Evolutionary conservation across 2,888 invertebrate species (phyloP), one percentile per base, ranked within the genome.

Genomic region (Eilema caniola): DNA sequence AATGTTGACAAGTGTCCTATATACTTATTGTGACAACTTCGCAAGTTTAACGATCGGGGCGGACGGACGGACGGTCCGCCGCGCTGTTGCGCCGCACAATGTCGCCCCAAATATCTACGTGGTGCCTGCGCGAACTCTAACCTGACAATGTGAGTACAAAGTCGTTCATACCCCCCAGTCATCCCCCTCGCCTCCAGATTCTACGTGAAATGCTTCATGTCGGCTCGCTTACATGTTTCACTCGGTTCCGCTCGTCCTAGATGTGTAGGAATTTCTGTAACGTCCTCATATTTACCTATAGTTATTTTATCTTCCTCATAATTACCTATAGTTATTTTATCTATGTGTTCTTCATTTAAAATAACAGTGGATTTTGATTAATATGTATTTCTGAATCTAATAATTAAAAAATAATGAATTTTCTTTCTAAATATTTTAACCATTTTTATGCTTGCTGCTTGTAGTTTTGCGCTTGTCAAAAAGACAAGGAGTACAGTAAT

Each of bases 121-220:
- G 61, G 64, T 71, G 64, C 71, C 67, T 67, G 71, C 71, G 63
- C 71, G 61, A 56, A 56, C 61, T 23, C 67, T 28, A 66, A 62
- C 69, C 69, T 56, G 65, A 69, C 69, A 69, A 69, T 69, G 72
- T 72, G 69, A 68, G 57, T 61, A 59, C 66, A 60, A 59, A 68
- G 66, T 62, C 69, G 69, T 63, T 63, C 33, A 60, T 37, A 16
- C 59, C 67, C 64, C 67, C 71, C 71, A 60, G n/a, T 25, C 60
- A 63, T 61, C 60, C 71, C 66, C 67, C 56, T 41, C 31, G 3
- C 28, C 20, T 28, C 63, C n/a, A 33, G 20, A 59, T 65, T 64
- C n/a, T 56, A 60, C 56, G 70, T 56, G 62, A 56, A 70, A n/a
- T 56, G 66, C 20, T 70, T 57, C 62, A 41, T 28, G 61, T 66